Evolutionary conservation across 2,888 invertebrate species (phyloP).

Genomic region (Drosophila lutescens): DNA sequence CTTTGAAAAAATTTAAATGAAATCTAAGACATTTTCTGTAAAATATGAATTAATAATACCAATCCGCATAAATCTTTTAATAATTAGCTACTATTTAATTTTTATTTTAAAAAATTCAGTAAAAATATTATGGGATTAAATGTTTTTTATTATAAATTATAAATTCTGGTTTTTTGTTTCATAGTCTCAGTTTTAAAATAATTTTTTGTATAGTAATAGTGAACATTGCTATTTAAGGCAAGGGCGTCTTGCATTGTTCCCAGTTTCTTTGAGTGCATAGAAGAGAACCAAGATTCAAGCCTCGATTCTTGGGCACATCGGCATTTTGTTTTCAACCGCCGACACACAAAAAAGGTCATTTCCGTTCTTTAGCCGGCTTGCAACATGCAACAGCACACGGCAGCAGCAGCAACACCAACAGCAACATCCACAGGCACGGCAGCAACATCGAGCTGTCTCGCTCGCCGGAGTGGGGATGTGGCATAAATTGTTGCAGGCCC

Average conservation of each 20-base stretch:
- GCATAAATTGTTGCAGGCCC: constrained; percentile 78
- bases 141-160: too few species aligned
- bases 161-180: too few species aligned
- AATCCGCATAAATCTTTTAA: too few species aligned
- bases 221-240: too few species aligned
- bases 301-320: constrained; percentile 44
- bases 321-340: constrained; percentile 68
- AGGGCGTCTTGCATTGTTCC: neutral
- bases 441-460: constrained; percentile 22
- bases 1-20: neutral
- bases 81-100: too few species aligned
- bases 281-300: constrained; percentile 7
- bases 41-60: too few species aligned
- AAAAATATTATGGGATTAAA: too few species aligned
- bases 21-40: neutral
- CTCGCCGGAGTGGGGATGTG: constrained; percentile 43
- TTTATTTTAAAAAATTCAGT: too few species aligned
- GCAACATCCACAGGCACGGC: constrained; percentile 17
- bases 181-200: too few species aligned
- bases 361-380: constrained; percentile 62
- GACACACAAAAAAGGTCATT: constrained; percentile 70
- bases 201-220: too few species aligned
- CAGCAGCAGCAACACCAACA: constrained; percentile 15
- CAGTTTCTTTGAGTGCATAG: constrained; percentile 8
- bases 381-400: constrained; percentile 46